Percentiles rank a stretch among this genome's conserved stretches.
These are phyloP conservation scores for Montipora capricornis DNA, from an alignment of 64 coral and sea anemone genomes.

Conservation along the genomic window DNA sequence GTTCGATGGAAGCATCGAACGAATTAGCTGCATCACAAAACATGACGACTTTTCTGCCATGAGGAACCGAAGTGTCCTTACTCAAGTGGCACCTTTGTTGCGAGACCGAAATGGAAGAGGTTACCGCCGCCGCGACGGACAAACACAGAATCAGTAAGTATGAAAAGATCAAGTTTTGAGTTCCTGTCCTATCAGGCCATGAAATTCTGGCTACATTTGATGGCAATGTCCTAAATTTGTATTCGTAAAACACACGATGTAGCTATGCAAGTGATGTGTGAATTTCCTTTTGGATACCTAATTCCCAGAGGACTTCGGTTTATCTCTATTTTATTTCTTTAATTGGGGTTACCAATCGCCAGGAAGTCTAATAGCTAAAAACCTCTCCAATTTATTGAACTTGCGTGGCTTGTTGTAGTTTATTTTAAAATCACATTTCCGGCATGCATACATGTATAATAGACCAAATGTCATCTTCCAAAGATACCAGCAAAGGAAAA, in stretches of 20 bases:
- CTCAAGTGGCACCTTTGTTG: not conserved
- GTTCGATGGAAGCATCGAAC: constrained; percentile 13
- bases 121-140: not conserved
- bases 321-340: not conserved
- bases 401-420: not conserved
- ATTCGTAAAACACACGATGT: not conserved
- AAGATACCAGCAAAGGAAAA: not conserved
- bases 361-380: not conserved
- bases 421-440: not conserved
- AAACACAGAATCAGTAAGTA: not conserved
- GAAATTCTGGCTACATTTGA: not conserved
- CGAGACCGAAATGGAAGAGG: not conserved
- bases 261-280: not conserved
- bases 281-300: not conserved
- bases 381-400: not conserved
- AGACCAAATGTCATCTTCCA: not conserved
- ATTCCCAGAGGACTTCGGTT: not conserved
- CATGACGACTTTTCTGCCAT: not conserved
- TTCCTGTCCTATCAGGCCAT: not conserved
- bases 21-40: constrained; percentile 3
- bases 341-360: not conserved
- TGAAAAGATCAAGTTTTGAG: not conserved
- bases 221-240: not conserved
- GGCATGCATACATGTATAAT: not conserved
- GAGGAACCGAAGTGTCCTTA: not conserved